Conservation (phyloP, 1,140 invertebrate genomes). For the Potamilus streckersoni region DNA sequence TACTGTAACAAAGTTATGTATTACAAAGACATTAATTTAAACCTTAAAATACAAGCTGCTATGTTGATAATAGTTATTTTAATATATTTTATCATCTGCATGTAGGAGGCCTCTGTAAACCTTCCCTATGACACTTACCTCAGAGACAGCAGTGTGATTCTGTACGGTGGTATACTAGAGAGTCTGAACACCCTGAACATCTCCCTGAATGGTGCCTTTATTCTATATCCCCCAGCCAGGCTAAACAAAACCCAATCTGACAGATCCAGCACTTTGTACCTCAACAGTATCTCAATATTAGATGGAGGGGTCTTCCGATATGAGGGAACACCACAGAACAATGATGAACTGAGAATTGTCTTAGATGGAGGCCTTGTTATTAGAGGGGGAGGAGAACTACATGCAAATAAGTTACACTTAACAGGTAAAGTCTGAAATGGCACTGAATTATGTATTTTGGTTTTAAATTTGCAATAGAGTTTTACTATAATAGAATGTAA, state of each 20-base stretch:
- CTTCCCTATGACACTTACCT: constrained; percentile 51
- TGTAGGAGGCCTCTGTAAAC: constrained; percentile 50
- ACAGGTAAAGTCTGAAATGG: too few relatives aligned
- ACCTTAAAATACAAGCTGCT: too few relatives aligned
- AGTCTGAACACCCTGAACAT: constrained; percentile 54
- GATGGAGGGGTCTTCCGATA: constrained; percentile 55
- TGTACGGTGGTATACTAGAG: constrained; percentile 47
- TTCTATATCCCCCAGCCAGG: constrained; percentile 41
- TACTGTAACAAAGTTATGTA: too few relatives aligned
- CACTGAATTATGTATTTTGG: too few relatives aligned
- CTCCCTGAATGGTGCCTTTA: constrained; percentile 47
- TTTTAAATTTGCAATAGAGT: too few relatives aligned
- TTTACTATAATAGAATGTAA: too few relatives aligned
- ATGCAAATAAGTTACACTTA: constrained; percentile 33
- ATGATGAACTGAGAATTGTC: constrained; percentile 36
- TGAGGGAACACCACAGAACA: constrained; percentile 36
- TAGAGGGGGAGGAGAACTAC: constrained; percentile 47
- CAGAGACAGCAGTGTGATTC: constrained; percentile 40
- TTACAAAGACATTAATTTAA: too few relatives aligned
- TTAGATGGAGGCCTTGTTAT: constrained; percentile 45
- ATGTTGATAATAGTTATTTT: too few relatives aligned
- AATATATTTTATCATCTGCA: neutral
- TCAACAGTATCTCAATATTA: constrained; percentile 52
- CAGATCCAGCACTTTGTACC: constrained; percentile 21
- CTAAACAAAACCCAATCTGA: constrained; percentile 11